Percentiles rank a stretch among this genome's conserved stretches.
Conservation (phyloP, 1,140 invertebrate species). For the Aradophagus sp. region DNA sequence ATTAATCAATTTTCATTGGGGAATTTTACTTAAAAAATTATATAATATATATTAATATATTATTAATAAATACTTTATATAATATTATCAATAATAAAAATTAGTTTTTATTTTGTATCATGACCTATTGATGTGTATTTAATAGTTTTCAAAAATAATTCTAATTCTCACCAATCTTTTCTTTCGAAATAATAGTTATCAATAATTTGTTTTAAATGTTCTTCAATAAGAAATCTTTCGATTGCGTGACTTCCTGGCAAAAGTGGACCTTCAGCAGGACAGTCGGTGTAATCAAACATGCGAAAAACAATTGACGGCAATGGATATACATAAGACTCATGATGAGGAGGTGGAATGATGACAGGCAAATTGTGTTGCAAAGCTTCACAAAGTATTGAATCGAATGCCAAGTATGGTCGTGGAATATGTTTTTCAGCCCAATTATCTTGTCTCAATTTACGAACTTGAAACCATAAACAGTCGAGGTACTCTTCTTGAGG, state of each 20-base stretch:
- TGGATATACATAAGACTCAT: slow-evolving; percentile 91
- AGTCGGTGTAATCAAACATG: slow-evolving; percentile 99
- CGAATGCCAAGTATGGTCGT: slow-evolving; percentile 96
- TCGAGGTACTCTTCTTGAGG: slow-evolving; percentile 99
- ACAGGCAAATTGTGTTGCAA: slow-evolving; percentile 95
- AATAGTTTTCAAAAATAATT: too few relatives aligned
- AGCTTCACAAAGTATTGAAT: slow-evolving; percentile 95
- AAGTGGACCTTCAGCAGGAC: slow-evolving; percentile 86
- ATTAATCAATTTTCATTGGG: too few relatives aligned
- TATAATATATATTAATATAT: too few relatives aligned
- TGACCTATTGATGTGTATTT: too few relatives aligned
- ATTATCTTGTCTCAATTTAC: slow-evolving; percentile 93
- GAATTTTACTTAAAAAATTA: too few relatives aligned
- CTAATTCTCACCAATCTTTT: slow-evolving; percentile 87
- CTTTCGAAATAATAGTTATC: slow-evolving; percentile 91
- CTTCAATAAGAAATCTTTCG: slow-evolving; percentile 97
- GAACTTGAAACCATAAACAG: slow-evolving; percentile 96
- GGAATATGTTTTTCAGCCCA: slow-evolving; percentile 98
- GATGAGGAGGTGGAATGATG: slow-evolving; percentile 92
- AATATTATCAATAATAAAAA: too few relatives aligned
- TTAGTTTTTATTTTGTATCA: too few relatives aligned
- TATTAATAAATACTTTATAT: too few relatives aligned
- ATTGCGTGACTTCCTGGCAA: slow-evolving; percentile 97
- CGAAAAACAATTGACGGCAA: slow-evolving; percentile 92
- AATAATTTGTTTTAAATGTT: slow-evolving; percentile 95